Conservation (phyloP, 2,113 vertebrate genomes). For the Prietella phreatophila region DNA sequence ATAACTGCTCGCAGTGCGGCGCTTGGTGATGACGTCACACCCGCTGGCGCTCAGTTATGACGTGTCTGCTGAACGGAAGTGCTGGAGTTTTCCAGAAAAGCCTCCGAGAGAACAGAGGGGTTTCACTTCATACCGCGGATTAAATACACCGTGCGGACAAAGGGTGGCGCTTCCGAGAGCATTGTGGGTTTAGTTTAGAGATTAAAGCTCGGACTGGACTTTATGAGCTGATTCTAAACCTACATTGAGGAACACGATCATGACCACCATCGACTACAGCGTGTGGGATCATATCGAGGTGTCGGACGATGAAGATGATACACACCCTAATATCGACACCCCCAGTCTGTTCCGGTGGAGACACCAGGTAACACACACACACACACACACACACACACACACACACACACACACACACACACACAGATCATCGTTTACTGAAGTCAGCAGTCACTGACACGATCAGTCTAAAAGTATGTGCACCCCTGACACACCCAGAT, state of each 20-base stretch:
- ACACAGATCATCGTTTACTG: background rate
- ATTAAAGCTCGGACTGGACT: background rate
- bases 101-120: background rate
- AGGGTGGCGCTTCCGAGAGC: background rate
- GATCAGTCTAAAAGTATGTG: too few species aligned
- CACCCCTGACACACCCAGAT: too few species aligned
- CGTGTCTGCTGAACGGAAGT: background rate
- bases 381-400: background rate
- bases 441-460: too few species aligned
- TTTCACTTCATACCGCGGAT: background rate
- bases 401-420: background rate
- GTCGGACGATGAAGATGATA: conserved; percentile 88
- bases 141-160: too few species aligned
- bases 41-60: background rate
- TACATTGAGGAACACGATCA: background rate
- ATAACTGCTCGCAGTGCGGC: background rate
- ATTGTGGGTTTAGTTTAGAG: background rate
- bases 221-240: background rate
- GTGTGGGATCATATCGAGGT: conserved; percentile 91
- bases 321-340: conserved; percentile 87
- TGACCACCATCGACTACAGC: conserved; percentile 87
- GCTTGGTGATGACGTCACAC: background rate
- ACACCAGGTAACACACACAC: conserved; percentile 77
- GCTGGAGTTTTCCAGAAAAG: conserved; percentile 48
- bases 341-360: conserved; percentile 87